Base-by-base conservation (phyloP, 92 coral and sea anemone genomes). In the Porites divaricata region DNA sequence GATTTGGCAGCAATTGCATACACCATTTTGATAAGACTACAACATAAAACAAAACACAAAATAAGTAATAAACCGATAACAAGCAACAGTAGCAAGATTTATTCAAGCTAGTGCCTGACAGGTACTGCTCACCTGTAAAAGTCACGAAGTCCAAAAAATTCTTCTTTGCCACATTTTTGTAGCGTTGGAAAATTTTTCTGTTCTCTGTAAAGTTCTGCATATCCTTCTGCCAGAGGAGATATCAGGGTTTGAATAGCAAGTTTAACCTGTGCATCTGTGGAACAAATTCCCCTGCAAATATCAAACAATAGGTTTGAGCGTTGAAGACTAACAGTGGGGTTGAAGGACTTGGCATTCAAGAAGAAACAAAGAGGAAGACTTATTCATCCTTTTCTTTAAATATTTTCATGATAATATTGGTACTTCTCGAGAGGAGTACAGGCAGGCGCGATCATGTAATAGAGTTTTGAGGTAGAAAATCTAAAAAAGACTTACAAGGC, bases 141-240 rank as follows among this genome's bases (percentile, higher is more conserved):
- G 87, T 95, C 98, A 28, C 98, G 93, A 28, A 95, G 89, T 21
- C 98, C 98, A 79, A 92, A 95, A 61, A 92, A 95, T 61, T 90
- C 98, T 49, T 95, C 95, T 73, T 91, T 92, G 67, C 76, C 89
- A 28, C 89, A 85, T n/a, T 67, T 73, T 62, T 83, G 70, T 50
- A 95, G 75, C 21, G 94, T 90, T 65, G 91, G 73, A 64, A 89
- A 90, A 5, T 81, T 24, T 59, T 83, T 85, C 87, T 95, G 98
- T 13, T 72, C 71, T 6, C 56, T 23, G 78, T 95, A 95, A 45
- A 95, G 88, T 17, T 90, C 84, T 25, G 89, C 88, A 75, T 95
- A 95, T 2, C 93, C 96, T 50, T 81, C 80, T 45, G 96, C 94
- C 63, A 95, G 81, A 26, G 88, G 86, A 11, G 82, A 71, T 35